Base-by-base conservation (phyloP, 2,888 invertebrate species). In the Smittia sp. region DNA sequence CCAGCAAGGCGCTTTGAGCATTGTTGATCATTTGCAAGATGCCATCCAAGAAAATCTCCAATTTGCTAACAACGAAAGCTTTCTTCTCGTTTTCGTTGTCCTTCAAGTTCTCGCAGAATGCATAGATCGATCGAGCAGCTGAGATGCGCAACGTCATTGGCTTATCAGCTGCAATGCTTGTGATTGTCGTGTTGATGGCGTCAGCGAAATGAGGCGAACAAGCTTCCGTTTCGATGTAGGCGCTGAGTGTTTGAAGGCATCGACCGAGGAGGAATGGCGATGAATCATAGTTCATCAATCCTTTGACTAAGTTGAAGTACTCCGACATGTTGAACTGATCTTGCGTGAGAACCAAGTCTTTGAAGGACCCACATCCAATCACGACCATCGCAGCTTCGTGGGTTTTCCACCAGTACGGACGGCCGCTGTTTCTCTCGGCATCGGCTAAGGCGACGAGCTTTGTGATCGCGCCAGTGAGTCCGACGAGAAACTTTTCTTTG, bases 331-430 rank as follows among this genome's bases (percentile, higher is more conserved):
- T 81, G 74, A 83, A 83, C 74, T 80, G 79, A n/a, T 79, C 78
- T 52, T 80, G 79, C 58, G 79, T 79, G 1, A 83, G 76, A 41
- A 83, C 82, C 1, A 82, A 74, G 54, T 80, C 84, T 41, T 85
- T 85, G 15, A 85, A 84, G 20, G 54, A 20, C 3, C 58, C 11
- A 24, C 84, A 81, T 63, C 87, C 88, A 4, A 90, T 81, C 1
- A 88, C 86, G 32, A 87, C 80, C 83, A 90, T 86, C 73, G 86
- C 85, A 0, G 89, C 85, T 79, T 90, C 90, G 75, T 84, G 84
- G 54, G 88, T 82, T 80, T 90, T 90, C 90, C 90, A 90, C 85
- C 88, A 86, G 74, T 83, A 79, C 32, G 79, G 77, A 78, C 83
- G 79, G 70, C 84, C 82, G n/a, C 82, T 77, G 9, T 80, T 78